Conservation (phyloP, 37 sponge, comb jelly and placozoan genomes). For the Amphimedon queenslandica region DNA sequence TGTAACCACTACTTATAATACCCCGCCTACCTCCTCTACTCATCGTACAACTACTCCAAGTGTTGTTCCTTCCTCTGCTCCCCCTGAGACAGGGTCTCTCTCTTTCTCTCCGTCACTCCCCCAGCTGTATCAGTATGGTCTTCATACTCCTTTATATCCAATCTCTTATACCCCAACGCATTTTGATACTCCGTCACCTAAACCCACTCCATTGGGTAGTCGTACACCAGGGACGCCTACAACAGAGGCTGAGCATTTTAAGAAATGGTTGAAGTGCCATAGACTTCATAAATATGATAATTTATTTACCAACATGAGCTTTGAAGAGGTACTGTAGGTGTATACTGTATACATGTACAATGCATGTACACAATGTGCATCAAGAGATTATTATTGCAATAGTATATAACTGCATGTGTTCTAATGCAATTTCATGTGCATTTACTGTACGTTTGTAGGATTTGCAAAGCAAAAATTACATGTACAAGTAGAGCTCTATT, state of each 20-base stretch:
- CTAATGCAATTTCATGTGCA: too few species aligned
- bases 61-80: background rate
- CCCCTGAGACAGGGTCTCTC: background rate
- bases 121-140: background rate
- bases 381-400: too few species aligned
- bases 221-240: background rate
- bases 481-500: too few species aligned
- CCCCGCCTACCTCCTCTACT: background rate
- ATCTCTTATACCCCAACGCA: background rate
- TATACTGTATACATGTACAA: constrained; percentile 6
- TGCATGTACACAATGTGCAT: too few species aligned
- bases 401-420: too few species aligned
- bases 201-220: background rate
- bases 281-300: constrained; percentile 70
- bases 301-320: constrained; percentile 51
- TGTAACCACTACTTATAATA: background rate
- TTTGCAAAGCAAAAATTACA: too few species aligned
- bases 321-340: constrained; percentile 54
- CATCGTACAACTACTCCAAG: background rate
- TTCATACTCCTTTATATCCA: background rate
- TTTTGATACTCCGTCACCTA: constrained; percentile 14
- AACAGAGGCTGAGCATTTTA: constrained; percentile 39
- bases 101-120: background rate
- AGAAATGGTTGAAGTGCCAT: constrained; percentile 61
- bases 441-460: too few species aligned